Percentiles rank a stretch among this genome's conserved stretches.
Conservation (phyloP, 2,888 invertebrate genomes). For the Asteroscopus sphinx region DNA sequence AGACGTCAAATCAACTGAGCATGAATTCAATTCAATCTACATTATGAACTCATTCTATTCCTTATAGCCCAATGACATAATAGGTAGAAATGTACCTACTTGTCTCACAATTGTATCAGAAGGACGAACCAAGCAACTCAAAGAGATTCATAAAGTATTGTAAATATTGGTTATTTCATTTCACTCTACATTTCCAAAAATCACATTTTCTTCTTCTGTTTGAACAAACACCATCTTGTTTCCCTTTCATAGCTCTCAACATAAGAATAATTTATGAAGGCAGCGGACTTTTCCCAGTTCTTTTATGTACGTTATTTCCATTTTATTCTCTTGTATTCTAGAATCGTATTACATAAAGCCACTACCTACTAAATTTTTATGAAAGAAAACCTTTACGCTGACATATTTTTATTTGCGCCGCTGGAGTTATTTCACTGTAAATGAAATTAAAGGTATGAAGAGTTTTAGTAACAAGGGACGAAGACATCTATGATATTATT, state of each 20-base stretch:
- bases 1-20: slow-evolving; percentile 15
- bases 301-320: slow-evolving; percentile 54
- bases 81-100: not conserved
- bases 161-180: slow-evolving; percentile 22
- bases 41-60: slow-evolving; percentile 28
- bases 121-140: not conserved
- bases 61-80: slow-evolving; percentile 5
- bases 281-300: slow-evolving; percentile 46
- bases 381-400: slow-evolving; percentile 37
- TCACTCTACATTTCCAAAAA: slow-evolving; percentile 43
- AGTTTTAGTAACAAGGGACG: not conserved
- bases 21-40: slow-evolving; percentile 32
- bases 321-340: slow-evolving; percentile 51
- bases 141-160: not conserved
- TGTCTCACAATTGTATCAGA: slow-evolving; percentile 1
- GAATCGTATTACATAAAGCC: slow-evolving; percentile 46
- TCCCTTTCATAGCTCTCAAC: slow-evolving; percentile 43
- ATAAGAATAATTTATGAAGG: slow-evolving; percentile 55
- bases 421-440: slow-evolving; percentile 31
- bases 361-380: slow-evolving; percentile 47
- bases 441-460: slow-evolving; percentile 51
- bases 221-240: slow-evolving; percentile 46
- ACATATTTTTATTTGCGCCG: slow-evolving; percentile 40
- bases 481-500: not conserved
- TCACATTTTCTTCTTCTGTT: slow-evolving; percentile 27